Base-by-base conservation (phyloP, 2,113 vertebrate species). In the Phylloscopus whistleri region DNA sequence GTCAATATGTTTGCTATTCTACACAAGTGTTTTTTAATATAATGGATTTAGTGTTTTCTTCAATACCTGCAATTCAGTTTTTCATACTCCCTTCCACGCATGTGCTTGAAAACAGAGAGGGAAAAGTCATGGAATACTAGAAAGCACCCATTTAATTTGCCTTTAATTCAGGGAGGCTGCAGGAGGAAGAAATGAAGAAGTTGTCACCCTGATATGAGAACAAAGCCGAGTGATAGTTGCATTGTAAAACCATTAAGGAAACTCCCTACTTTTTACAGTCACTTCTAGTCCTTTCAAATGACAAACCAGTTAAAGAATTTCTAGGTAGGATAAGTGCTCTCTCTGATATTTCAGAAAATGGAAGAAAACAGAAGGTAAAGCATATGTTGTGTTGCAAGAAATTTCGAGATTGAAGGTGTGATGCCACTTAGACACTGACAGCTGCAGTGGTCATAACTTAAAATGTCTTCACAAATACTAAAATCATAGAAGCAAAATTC, bases 361-460 rank as follows among this genome's bases (percentile, higher is more conserved):
- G 93, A 92, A 95, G 84, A 94, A 96, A 96, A 93, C 94, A 95
- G 96, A 95, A 96, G 92, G 82, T 89, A 84, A 89, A 85, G 73
- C 94, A 94, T 97, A 95, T 96, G 92, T 86, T 81, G 88, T 93
- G 95, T 75, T 95, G 92, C 64, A 52, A 89, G 83, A 81, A 90
- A 73, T 89, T 90, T 39, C 72, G n/a, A 90, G 88, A 95, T 12
- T 88, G 90, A 92, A 96, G 41, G 92, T 96, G 94, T 95, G 93
- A 96, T 94, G 79, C 56, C 88, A 94, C 93, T 96, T 94, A 93
- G 84, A 89, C 84, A 82, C 87, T 82, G 93, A 92, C 96, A 96
- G 93, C 91, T 97, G 89, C 69, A 93, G 44, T 81, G 96, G 94
- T 93, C 94, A 84, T 72, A 95, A 92, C 59, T 90, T 76, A 78